Evolutionary conservation across 2,113 vertebrate genomes (phyloP).

Genomic region (Nerophis ophidion): DNA sequence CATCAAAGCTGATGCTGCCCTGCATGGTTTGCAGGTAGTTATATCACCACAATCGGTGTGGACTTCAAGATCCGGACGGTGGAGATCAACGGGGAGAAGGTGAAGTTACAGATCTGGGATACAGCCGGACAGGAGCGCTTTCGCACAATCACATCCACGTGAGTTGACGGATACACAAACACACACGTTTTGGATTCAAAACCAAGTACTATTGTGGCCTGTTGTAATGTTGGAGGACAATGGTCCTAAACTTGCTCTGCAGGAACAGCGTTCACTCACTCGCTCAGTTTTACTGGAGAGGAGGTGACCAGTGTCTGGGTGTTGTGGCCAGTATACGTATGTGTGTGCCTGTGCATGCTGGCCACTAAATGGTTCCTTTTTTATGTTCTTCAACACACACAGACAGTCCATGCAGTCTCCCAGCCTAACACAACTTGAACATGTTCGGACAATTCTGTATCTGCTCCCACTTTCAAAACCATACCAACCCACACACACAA

Average conservation of each 20-base stretch:
- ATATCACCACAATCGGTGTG: slow-evolving; percentile 97
- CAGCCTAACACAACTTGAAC: slow-evolving; percentile 25
- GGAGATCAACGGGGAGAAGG: slow-evolving; percentile 97
- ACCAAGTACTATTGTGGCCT: slow-evolving; percentile 20
- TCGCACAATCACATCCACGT: slow-evolving; percentile 98
- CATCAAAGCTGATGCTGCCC: background rate
- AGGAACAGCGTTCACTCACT: too few species aligned
- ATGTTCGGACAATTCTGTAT: slow-evolving; percentile 28
- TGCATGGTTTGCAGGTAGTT: slow-evolving; percentile 79
- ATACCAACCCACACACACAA: slow-evolving; percentile 14
- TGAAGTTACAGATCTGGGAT: slow-evolving; percentile 99
- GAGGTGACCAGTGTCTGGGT: too few species aligned
- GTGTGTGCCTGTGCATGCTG: slow-evolving; percentile 5
- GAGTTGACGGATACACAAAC: slow-evolving; percentile 54
- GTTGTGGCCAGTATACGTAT: too few species aligned
- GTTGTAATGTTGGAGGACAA: too few species aligned
- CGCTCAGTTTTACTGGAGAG: too few species aligned
- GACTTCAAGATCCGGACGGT: slow-evolving; percentile 99
- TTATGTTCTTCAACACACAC: slow-evolving; percentile 8
- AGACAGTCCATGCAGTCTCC: slow-evolving; percentile 7
- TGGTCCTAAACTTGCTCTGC: too few species aligned
- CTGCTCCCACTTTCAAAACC: background rate
- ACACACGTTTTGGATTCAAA: slow-evolving; percentile 23
- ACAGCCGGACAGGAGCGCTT: slow-evolving; percentile 97
- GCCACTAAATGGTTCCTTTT: slow-evolving; percentile 12